Evolutionary conservation across 2,797 vertebrate species (phyloP), one percentile per base, ranked within the genome.

Genomic region (Hypotaenidia philippensis): DNA sequence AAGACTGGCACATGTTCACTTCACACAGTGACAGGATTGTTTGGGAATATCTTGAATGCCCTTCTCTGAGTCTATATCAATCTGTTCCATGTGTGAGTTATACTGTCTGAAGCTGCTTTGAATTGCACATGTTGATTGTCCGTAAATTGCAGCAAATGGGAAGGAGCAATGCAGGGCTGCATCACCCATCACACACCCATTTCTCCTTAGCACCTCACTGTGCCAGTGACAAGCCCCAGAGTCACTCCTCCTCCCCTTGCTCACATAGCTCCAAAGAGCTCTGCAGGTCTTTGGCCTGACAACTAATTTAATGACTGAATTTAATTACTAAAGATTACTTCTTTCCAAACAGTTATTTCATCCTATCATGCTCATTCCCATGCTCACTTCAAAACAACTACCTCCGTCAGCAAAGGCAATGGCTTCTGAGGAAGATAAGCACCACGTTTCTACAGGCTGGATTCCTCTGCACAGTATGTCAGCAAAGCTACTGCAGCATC

Each of bases 1-100:
- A 13, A 78, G 29, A 29, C 10, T 14, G 45, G 20, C 13, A 47
- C 41, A 8, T 0, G 0, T 18, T 21, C 21, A 11, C 16, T 22
- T 57, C 56, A 32, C 41, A 32, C 13, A 23, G 40, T 69, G 64
- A 25, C 12, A 10, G 5, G 16, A 5, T 31, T 25, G 20, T 3
- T 3, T 52, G 56, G n/a, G 13, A 65, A 20, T 26, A 17, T 20
- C 44, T 61, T 34, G 27, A 15, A 8, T 49, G 31, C 17, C 13
- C 6, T 4, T 8, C 26, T 64, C 56, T 40, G 50, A 47, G 21
- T 32, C 47, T 23, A 0, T 27, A 31, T 34, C 32, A 13, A 1
- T 31, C 29, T 40, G 9, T 20, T 25, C 11, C 8, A 9, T 3
- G 11, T 64, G 44, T 18, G 41, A 34, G 21, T 55, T 57, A 18